Base-by-base conservation (phyloP, 2,888 invertebrate species). In the Lypha dubia region DNA sequence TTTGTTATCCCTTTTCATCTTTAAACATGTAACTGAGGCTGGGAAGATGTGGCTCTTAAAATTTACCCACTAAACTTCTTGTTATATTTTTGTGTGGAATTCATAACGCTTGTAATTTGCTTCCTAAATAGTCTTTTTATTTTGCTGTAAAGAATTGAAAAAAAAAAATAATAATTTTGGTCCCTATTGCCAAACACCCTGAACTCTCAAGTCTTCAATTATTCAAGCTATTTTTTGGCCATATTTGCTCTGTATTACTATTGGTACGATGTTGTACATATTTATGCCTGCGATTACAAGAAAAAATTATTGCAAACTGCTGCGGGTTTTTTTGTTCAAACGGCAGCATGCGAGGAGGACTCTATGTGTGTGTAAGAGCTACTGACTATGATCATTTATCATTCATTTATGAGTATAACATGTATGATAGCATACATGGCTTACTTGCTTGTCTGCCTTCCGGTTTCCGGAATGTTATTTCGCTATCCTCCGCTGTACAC, bases 401-500 rank as follows among this genome's bases (percentile, higher is more conserved):
- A 79, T 60, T 74, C 53, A 63, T 75, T 75, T 75, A 83, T 83
- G 60, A 75, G 44, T 41, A 17, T 67, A 79, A 20, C 49, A 56
- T 62, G 11, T 46, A 49, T 41, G 41, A 28, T 46, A 46, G 20
- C 44, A 70, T 53, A 62, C 74, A 62, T 63, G 83, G 68, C 46
- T 79, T 83, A 83, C 79, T 73, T 70, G 83, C 41, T 63, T 83
- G 79, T 51, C 68, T 65, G 79, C 58, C 68, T 65, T 79, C 83
- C 83, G 75, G 83, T 83, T 83, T 83, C 79, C 79, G 83, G 74
- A 60, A 74, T 28, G 49, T 65, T 60, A 63, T 79, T 63, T 74
- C 58, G 49, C 58, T 67, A 70, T 77, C 46, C 63, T 20, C 70
- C 20, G 56, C 46, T 76, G 46, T n/a, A 41, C 35, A 24, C 22